Conservation (phyloP, 2,888 invertebrate species). For the Entomobrya proxima region DNA sequence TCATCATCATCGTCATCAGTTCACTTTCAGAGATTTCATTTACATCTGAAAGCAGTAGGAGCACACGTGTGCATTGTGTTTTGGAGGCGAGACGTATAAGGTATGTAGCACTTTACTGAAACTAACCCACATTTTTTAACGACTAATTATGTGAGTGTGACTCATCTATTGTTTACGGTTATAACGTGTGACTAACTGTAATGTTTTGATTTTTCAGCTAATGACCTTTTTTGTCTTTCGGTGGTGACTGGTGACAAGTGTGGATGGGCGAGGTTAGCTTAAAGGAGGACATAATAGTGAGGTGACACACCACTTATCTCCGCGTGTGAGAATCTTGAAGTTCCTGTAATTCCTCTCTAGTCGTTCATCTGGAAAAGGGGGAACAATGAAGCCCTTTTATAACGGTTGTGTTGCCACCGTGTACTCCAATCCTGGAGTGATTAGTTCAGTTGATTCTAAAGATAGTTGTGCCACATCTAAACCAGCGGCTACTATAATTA, state of each 20-base stretch:
- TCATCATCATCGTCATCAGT: no score
- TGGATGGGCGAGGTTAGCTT: not conserved
- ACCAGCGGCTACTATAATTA: not conserved
- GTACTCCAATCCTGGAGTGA: constrained; percentile 45
- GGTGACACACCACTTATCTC: no score
- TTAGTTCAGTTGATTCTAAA: not conserved
- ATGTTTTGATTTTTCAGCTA: not conserved
- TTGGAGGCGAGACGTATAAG: not conserved
- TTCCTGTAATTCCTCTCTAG: no score
- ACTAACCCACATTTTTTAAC: not conserved
- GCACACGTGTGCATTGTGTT: not conserved
- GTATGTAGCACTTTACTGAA: not conserved
- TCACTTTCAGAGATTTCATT: not conserved
- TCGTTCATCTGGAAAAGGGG: no score
- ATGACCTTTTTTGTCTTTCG: not conserved
- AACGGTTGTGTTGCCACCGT: constrained; percentile 42
- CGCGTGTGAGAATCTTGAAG: no score
- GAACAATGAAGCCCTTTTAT: constrained; percentile 49
- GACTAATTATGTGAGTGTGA: not conserved
- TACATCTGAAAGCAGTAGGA: not conserved
- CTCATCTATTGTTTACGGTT: not conserved
- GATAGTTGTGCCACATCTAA: not conserved
- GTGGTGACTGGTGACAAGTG: not conserved
- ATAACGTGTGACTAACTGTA: not conserved
- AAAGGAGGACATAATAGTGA: no score